Evolutionary conservation across 1,140 invertebrate genomes (phyloP).

Genomic region (Zaprionus inermis): DNA sequence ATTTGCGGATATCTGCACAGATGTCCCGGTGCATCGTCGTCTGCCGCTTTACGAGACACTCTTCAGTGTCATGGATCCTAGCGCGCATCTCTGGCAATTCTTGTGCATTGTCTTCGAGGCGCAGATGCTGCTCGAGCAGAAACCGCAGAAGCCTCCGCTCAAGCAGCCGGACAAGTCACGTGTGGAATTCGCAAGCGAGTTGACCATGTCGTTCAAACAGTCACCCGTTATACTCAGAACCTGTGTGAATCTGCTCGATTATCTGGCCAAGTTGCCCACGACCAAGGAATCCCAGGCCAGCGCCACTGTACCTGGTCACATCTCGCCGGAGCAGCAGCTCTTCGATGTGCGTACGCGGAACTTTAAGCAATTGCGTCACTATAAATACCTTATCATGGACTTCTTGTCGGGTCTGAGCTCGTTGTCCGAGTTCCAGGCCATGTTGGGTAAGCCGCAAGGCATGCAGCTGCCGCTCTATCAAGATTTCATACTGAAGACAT

Average conservation of each 20-base stretch:
- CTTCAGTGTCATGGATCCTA: slow-evolving; percentile 88
- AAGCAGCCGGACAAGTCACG: slow-evolving; percentile 63
- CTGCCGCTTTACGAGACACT: slow-evolving; percentile 92
- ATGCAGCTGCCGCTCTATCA: slow-evolving; percentile 85
- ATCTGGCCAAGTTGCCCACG: slow-evolving; percentile 75
- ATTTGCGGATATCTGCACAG: slow-evolving; percentile 94
- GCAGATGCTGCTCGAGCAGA: slow-evolving; percentile 85
- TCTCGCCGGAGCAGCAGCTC: slow-evolving; percentile 85
- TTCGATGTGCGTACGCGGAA: slow-evolving; percentile 89
- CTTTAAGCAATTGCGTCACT: slow-evolving; percentile 91
- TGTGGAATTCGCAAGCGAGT: slow-evolving; percentile 56
- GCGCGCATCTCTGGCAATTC: slow-evolving; percentile 91
- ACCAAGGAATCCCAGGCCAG: slow-evolving; percentile 28
- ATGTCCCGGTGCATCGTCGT: slow-evolving; percentile 95
- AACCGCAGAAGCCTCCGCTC: slow-evolving; percentile 49
- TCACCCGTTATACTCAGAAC: slow-evolving; percentile 87
- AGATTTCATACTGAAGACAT: slow-evolving; percentile 87
- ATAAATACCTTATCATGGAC: slow-evolving; percentile 90
- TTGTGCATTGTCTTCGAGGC: slow-evolving; percentile 89
- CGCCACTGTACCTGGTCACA: slow-evolving; percentile 62
- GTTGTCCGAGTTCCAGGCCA: slow-evolving; percentile 87
- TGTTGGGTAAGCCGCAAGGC: slow-evolving; percentile 83
- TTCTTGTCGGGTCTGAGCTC: slow-evolving; percentile 89
- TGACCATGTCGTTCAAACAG: slow-evolving; percentile 51
- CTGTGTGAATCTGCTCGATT: slow-evolving; percentile 88